Conservation (phyloP, 1,140 invertebrate species). For the Chionoecetes opilio region DNA sequence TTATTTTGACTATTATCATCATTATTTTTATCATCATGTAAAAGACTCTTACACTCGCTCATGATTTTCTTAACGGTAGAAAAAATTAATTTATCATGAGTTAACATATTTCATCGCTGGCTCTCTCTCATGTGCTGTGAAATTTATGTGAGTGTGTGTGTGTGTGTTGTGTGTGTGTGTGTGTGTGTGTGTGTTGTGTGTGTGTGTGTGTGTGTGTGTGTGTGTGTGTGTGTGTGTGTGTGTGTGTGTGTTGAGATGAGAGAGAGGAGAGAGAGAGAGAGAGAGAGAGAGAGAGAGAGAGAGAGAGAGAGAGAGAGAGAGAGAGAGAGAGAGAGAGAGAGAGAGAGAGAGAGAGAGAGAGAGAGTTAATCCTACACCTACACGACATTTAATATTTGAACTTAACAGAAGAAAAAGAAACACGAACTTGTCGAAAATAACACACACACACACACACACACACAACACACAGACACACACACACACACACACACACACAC, state of each 20-base stretch:
- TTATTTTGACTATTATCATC: background rate
- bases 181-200: too few relatives aligned
- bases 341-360: slow-evolving; percentile 9
- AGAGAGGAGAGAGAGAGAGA: too few relatives aligned
- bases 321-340: slow-evolving; percentile 17
- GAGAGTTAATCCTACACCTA: background rate
- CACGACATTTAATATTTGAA: background rate
- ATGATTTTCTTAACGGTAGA: background rate
- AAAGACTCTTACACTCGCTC: background rate
- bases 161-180: too few relatives aligned
- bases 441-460: background rate
- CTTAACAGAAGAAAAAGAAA: too few relatives aligned
- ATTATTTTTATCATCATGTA: background rate
- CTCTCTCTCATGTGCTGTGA: background rate
- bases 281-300: background rate
- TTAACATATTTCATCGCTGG: background rate
- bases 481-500: background rate
- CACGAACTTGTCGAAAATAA: background rate
- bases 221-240: slow-evolving; percentile 18
- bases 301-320: slow-evolving; percentile 33
- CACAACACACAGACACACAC: slow-evolving; percentile 11
- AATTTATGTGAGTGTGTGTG: too few relatives aligned
- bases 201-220: slow-evolving; percentile 18
- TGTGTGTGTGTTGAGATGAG: too few relatives aligned
- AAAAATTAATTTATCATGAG: background rate